Evolutionary conservation across 2,113 vertebrate species (phyloP).

Genomic region (Corvus cornix): DNA sequence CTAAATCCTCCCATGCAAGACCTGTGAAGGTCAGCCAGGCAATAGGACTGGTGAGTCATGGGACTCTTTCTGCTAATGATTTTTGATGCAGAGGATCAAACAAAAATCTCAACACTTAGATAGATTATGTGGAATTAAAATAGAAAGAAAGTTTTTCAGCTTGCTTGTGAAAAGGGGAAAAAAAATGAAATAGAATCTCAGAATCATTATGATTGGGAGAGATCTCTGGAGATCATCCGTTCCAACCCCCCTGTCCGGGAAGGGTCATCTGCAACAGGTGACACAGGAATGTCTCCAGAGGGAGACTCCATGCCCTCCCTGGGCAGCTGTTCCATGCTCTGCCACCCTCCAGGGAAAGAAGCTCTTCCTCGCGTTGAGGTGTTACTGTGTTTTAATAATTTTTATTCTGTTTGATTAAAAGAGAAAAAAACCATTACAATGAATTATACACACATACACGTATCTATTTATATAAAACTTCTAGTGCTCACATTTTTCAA

Average conservation of each 20-base stretch:
- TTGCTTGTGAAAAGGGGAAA: neutral
- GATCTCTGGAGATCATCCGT: neutral
- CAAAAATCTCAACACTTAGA: neutral
- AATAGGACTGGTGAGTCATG: neutral
- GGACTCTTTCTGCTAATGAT: neutral
- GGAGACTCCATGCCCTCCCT: neutral
- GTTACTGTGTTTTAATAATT: neutral
- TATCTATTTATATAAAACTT: neutral
- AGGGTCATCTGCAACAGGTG: neutral
- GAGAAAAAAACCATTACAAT: neutral
- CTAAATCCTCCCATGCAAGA: neutral
- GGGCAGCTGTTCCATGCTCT: neutral
- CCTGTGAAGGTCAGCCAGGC: neutral
- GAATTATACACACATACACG: neutral
- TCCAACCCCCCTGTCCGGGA: neutral
- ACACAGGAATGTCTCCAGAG: neutral
- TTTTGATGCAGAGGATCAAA: neutral
- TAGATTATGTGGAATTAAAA: neutral
- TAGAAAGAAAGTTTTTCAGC: neutral
- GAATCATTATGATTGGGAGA: neutral
- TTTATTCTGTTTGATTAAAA: neutral
- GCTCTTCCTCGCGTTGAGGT: neutral
- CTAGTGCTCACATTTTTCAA: neutral
- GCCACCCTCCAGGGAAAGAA: neutral
- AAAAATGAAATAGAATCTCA: neutral